Percentiles rank a stretch among this genome's conserved stretches.
Conservation (phyloP, 1,140 invertebrate species). For the Ladona fulva region DNA sequence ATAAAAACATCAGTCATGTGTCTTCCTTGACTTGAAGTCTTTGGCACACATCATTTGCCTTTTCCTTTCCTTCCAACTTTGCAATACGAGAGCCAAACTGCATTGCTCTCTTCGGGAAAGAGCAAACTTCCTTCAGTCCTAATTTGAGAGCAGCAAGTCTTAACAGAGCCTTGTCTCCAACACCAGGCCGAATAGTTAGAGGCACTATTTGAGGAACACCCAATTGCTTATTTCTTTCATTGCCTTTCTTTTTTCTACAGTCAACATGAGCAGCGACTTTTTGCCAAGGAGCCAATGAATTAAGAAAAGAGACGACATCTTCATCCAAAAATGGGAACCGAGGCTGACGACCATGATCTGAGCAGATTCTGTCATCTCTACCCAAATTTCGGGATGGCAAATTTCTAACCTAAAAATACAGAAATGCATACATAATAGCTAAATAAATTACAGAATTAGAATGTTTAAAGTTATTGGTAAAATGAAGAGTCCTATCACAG, state of each 20-base stretch:
- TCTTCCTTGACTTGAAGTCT: neutral
- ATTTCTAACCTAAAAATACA: neutral
- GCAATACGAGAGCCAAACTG: conserved; percentile 98
- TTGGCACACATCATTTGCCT: conserved; percentile 60
- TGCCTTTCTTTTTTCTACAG: neutral
- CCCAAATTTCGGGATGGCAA: conserved; percentile 86
- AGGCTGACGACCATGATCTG: conserved; percentile 40
- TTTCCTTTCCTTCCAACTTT: conserved; percentile 71
- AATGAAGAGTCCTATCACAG: no score
- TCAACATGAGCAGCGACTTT: conserved; percentile 45
- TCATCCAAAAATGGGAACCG: conserved; percentile 92
- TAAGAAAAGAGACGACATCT: conserved; percentile 65
- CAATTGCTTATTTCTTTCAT: conserved; percentile 21
- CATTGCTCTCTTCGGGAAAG: conserved; percentile 81
- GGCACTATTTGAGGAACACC: conserved; percentile 47
- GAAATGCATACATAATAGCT: no score
- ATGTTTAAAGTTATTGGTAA: no score
- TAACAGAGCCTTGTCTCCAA: conserved; percentile 91
- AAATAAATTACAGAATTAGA: no score
- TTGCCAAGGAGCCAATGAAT: conserved; percentile 58
- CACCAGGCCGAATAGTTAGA: conserved; percentile 52
- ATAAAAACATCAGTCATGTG: no score
- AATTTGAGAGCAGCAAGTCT: conserved; percentile 65
- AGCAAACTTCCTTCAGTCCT: conserved; percentile 54
- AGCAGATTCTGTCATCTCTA: conserved; percentile 81